Evolutionary conservation across 92 coral and sea anemone species (phyloP).

Genomic region (Diadumene lineata): DNA sequence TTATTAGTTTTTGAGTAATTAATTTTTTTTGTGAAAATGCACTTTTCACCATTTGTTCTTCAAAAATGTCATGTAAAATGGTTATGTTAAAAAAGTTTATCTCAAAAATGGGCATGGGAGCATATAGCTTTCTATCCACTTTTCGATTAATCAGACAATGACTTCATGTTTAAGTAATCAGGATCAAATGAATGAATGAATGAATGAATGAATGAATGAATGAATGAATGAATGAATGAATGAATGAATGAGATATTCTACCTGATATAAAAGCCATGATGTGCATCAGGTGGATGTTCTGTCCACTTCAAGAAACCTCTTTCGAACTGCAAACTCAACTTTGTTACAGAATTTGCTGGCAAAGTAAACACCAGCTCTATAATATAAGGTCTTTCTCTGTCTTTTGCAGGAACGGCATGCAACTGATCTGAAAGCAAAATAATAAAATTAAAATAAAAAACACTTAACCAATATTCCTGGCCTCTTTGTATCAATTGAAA

Average conservation of each 20-base stretch:
- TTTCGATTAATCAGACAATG: neutral
- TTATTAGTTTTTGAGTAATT: too few relatives aligned
- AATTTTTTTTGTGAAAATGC: too few relatives aligned
- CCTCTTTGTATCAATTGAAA: too few relatives aligned
- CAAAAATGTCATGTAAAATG: too few relatives aligned
- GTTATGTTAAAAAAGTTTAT: too few relatives aligned
- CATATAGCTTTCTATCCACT: too few relatives aligned
- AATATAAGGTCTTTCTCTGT: conserved; percentile 75
- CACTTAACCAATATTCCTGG: too few relatives aligned
- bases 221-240: neutral
- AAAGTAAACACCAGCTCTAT: conserved; percentile 76
- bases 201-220: neutral
- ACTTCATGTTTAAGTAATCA: neutral
- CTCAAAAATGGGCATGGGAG: too few relatives aligned
- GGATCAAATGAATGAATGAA: neutral
- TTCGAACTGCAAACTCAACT: conserved; percentile 81
- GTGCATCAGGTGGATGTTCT: conserved; percentile 99
- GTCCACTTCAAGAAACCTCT: conserved; percentile 96
- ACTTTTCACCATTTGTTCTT: too few relatives aligned
- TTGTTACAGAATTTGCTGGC: conserved; percentile 87
- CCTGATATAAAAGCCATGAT: conserved; percentile 97
- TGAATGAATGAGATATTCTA: neutral
- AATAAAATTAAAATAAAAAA: too few relatives aligned
- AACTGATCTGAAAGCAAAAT: conserved; percentile 48
- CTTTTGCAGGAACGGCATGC: conserved; percentile 80